These are phyloP conservation scores for Crocuta crocuta DNA, from an alignment of 2,113 vertebrate genomes.

Conservation along the genomic window DNA sequence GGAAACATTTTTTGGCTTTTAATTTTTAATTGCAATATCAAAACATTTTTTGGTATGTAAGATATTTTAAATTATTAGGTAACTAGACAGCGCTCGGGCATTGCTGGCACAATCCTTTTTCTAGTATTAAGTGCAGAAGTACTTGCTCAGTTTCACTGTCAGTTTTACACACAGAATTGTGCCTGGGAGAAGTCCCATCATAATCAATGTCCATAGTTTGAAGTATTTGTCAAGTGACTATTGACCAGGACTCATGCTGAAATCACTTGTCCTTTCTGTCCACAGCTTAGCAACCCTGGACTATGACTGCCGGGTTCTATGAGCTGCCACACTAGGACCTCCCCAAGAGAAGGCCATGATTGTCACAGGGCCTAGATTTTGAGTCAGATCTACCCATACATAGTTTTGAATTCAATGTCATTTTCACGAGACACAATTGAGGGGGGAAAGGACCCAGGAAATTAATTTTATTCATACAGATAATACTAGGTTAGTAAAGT, in stretches of 20 bases:
- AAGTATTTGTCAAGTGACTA: not conserved
- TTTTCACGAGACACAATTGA: not conserved
- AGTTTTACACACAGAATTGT: not conserved
- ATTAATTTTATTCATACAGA: not conserved
- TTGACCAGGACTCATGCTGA: not conserved
- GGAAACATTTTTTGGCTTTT: not conserved
- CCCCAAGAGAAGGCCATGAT: not conserved
- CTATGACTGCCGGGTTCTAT: accelerated
- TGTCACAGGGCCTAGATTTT: not conserved
- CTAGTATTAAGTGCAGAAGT: not conserved
- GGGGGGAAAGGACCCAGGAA: not conserved
- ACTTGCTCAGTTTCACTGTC: not conserved
- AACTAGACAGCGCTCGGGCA: not conserved
- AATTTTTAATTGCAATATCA: not conserved
- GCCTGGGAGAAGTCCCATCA: not conserved
- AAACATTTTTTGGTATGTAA: not conserved
- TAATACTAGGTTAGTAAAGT: not conserved
- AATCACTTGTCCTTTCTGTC: not conserved
- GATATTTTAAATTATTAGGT: not conserved
- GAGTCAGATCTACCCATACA: not conserved
- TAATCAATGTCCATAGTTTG: not conserved
- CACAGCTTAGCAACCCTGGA: not conserved
- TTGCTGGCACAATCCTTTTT: not conserved
- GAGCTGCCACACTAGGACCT: not conserved
- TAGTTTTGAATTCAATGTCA: not conserved